Evolutionary conservation across 92 coral and sea anemone species (phyloP).

Genomic region (Muricea muricata): DNA sequence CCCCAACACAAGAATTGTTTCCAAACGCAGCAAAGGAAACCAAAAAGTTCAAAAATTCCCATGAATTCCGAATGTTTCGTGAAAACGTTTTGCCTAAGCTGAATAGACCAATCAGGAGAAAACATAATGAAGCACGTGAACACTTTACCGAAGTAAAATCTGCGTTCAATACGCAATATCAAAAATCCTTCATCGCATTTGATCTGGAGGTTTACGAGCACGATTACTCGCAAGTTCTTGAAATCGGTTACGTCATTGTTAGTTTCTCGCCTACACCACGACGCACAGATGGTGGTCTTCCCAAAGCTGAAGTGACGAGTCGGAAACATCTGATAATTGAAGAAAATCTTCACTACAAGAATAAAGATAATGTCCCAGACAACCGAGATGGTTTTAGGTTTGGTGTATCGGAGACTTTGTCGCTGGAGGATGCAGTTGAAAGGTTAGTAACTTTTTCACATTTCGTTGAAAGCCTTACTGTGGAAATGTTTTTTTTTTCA

Average conservation of each 20-base stretch:
- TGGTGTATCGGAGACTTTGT: background rate
- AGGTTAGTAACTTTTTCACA: background rate
- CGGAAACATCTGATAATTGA: slow-evolving; percentile 1
- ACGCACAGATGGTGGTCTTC: background rate
- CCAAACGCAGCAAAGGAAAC: background rate
- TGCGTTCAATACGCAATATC: slow-evolving; percentile 4
- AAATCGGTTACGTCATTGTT: slow-evolving; percentile 70
- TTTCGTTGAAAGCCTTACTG: too few relatives aligned
- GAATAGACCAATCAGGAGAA: slow-evolving; percentile 43
- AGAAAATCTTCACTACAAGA: background rate
- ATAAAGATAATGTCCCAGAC: background rate
- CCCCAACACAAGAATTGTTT: background rate
- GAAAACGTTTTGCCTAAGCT: slow-evolving; percentile 16
- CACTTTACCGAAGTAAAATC: slow-evolving; percentile 32
- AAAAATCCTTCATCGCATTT: slow-evolving; percentile 55
- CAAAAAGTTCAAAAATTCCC: slow-evolving; percentile 26
- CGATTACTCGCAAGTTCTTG: slow-evolving; percentile 63
- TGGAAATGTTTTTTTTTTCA: too few relatives aligned
- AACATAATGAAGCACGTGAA: slow-evolving; percentile 41
- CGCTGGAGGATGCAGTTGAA: background rate
- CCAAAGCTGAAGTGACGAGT: background rate
- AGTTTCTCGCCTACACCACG: slow-evolving; percentile 1
- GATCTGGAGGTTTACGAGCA: slow-evolving; percentile 73
- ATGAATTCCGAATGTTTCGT: slow-evolving; percentile 32
- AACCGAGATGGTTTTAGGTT: background rate